Evolutionary conservation across 2,888 invertebrate genomes (phyloP).

Genomic region (Dermolepida albohirtum): DNA sequence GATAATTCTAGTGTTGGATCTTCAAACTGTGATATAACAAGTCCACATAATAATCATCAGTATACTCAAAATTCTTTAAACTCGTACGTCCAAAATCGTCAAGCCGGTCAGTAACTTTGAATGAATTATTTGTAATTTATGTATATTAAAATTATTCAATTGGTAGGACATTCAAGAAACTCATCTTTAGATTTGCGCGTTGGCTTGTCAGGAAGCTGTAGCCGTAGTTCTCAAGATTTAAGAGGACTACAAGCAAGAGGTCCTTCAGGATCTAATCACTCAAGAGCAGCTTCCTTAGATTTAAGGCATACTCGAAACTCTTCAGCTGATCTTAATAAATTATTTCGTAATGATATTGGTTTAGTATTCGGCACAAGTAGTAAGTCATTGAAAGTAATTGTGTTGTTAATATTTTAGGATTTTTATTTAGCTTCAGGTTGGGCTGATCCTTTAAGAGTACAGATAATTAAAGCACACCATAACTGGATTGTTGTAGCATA

Average conservation of each 20-base stretch:
- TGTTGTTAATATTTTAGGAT: conserved; percentile 14
- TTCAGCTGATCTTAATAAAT: conserved; percentile 80
- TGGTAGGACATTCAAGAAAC: conserved; percentile 77
- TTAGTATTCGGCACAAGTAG: conserved; percentile 75
- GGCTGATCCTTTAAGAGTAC: conserved; percentile 88
- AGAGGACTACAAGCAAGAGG: conserved; percentile 62
- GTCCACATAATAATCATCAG: conserved; percentile 36
- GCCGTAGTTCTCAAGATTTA: conserved; percentile 66
- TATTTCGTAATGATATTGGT: conserved; percentile 78
- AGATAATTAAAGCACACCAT: conserved; percentile 95
- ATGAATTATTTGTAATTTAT: neutral
- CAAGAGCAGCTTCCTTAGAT: conserved; percentile 86
- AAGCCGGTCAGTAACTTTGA: conserved; percentile 33
- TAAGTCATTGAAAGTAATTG: conserved; percentile 47
- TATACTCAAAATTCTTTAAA: conserved; percentile 40
- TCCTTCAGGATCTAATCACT: conserved; percentile 71
- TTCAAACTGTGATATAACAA: conserved; percentile 40
- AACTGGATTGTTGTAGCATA: conserved; percentile 98
- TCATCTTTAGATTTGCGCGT: conserved; percentile 83
- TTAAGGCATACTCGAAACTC: conserved; percentile 79
- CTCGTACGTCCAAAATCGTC: conserved; percentile 47
- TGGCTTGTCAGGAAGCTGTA: conserved; percentile 64
- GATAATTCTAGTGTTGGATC: conserved; percentile 32
- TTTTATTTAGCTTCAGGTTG: conserved; percentile 74
- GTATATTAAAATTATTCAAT: conserved; percentile 26